Conservation (phyloP, 2,797 vertebrate species). For the Octomys mimax region DNA sequence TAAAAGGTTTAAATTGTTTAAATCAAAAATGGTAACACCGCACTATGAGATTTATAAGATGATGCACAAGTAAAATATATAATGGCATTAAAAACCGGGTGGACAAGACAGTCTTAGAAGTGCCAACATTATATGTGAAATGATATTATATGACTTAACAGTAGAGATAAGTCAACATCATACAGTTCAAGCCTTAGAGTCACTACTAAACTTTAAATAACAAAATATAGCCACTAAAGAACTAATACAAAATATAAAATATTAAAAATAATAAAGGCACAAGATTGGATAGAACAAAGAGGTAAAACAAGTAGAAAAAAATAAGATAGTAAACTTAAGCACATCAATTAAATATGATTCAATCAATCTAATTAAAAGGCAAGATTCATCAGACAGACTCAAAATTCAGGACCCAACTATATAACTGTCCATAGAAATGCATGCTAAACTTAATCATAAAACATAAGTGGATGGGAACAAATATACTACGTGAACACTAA, state of each 20-base stretch:
- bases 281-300: neutral
- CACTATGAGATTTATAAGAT: neutral
- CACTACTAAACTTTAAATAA: slow-evolving; percentile 14
- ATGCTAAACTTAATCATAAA: slow-evolving; percentile 43
- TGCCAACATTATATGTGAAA: slow-evolving; percentile 15
- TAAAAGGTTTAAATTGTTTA: slow-evolving; percentile 7
- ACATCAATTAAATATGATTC: neutral
- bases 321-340: slow-evolving; percentile 7
- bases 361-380: slow-evolving; percentile 15
- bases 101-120: neutral
- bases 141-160: neutral
- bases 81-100: neutral
- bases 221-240: neutral
- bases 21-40: slow-evolving; percentile 33
- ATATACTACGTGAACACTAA: neutral
- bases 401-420: neutral
- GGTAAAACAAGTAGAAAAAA: slow-evolving; percentile 14
- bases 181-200: slow-evolving; percentile 1
- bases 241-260: neutral
- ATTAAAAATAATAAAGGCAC: slow-evolving; percentile 23
- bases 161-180: neutral
- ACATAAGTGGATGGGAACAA: neutral
- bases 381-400: neutral
- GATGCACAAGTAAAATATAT: slow-evolving; percentile 9
- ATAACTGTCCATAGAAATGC: neutral